Base-by-base conservation (phyloP, 2,888 invertebrate genomes). In the Priocnemis perturbator region DNA sequence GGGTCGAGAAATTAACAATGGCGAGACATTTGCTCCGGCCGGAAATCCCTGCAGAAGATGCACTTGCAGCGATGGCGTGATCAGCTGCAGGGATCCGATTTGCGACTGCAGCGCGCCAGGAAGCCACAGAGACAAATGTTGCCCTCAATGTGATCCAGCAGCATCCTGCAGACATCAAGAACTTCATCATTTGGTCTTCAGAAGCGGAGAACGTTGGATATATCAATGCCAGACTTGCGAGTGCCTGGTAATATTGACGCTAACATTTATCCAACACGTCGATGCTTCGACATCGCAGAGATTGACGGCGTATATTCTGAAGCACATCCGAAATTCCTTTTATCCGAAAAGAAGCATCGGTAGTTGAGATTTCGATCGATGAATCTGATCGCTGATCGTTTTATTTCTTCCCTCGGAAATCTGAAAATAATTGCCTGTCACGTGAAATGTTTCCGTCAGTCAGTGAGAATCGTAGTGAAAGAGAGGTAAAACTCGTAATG, bases 141-240 rank as follows among this genome's bases (percentile, higher is more conserved):
- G 96, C 88, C 95, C 95, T 57, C 94, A 95, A 88, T 96, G 96
- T 90, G 94, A 95, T 88, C 91, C 93, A 60, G 91, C 92, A 76
- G 92, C 93, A 84, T 93, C 93, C 81, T 96, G 96, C 89, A 92
- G 92, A 74, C 96, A 96, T 90, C 95, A 95, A 89, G 95, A 95
- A 88, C 91, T 95, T 84, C 91, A 92, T 81, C 93, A 94, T 88
- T 93, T 95, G 74, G 91, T 93, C 83, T 94, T 95, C 88, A 93
- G 92, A 88, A 95, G 94, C 87, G 96, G 96, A 63, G 95, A 97
- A 88, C 93, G 93, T 83, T 97, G 97, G 97, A 94, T 95, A 81
- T 96, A 96, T 90, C 95, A 96, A 90, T 97, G 97, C 90, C 95
- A 96, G 91, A 95, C 95, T 75, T 97, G 97, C 91, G 96, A 97